Conservation (phyloP, 2,113 vertebrate genomes). For the Heliornis fulica region DNA sequence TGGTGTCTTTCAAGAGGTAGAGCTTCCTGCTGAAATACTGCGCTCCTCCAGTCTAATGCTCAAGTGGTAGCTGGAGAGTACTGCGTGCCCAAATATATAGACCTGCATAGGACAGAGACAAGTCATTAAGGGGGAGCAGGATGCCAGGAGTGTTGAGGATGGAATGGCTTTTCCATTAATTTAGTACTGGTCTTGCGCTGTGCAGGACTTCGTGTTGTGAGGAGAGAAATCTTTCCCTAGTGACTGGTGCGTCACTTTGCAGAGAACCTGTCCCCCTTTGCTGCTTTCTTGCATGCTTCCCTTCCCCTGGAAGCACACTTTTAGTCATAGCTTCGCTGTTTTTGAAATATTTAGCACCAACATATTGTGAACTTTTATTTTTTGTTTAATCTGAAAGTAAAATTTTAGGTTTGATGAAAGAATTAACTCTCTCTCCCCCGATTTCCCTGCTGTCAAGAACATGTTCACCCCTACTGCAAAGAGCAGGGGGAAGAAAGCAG, state of each 20-base stretch:
- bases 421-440: background rate
- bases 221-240: background rate
- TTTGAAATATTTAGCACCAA: background rate
- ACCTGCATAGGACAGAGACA: background rate
- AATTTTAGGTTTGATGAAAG: background rate
- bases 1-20: background rate
- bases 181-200: background rate
- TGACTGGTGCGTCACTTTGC: background rate
- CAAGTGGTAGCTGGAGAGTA: background rate
- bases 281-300: background rate
- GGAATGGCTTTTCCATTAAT: conserved; percentile 33
- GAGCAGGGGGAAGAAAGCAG: background rate
- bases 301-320: background rate
- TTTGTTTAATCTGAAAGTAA: background rate
- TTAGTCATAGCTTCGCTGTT: background rate
- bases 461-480: background rate
- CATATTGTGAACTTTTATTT: background rate
- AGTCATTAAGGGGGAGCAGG: background rate
- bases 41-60: background rate
- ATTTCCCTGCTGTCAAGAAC: background rate
- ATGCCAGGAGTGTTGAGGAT: background rate
- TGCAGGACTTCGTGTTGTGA: background rate
- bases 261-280: background rate
- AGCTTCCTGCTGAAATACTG: background rate
- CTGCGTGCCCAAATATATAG: background rate